Percentiles rank a stretch among this genome's conserved stretches.
Evolutionary conservation across 2,113 vertebrate species (phyloP).

Genomic region (Varanus komodoensis): DNA sequence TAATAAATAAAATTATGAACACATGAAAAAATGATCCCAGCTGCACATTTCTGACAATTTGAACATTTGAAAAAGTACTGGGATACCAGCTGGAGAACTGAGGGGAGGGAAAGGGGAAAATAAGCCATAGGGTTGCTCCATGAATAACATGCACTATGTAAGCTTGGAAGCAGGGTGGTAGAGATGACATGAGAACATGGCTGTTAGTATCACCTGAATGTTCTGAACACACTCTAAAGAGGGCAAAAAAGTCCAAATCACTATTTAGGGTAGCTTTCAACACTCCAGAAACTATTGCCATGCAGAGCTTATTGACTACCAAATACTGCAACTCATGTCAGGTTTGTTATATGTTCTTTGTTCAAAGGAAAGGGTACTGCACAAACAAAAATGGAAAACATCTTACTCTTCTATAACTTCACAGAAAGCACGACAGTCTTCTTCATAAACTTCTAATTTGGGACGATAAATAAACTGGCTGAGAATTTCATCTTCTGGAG

Average conservation of each 20-base stretch:
- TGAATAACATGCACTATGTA: too few species aligned
- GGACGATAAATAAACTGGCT: conserved; percentile 84
- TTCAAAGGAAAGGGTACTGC: background rate
- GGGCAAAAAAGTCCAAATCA: background rate
- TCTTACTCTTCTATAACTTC: conserved; percentile 85
- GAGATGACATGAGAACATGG: too few species aligned
- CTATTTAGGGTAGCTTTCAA: background rate
- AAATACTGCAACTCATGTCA: background rate
- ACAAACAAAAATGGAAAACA: conserved; percentile 20
- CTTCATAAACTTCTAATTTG: conserved; percentile 86
- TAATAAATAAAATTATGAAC: too few species aligned
- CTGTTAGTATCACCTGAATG: background rate
- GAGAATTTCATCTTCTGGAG: conserved; percentile 80
- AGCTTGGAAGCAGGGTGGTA: too few species aligned
- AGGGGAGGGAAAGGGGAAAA: too few species aligned
- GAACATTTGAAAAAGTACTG: too few species aligned
- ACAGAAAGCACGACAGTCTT: conserved; percentile 80
- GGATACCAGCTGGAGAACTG: too few species aligned
- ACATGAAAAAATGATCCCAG: too few species aligned
- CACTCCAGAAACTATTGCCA: background rate
- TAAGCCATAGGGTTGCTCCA: too few species aligned
- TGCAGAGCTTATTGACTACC: background rate
- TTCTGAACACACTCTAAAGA: background rate
- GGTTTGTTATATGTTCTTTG: background rate
- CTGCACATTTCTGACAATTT: too few species aligned